Base-by-base conservation (phyloP, 2,797 vertebrate species). In the Falco rusticolus region DNA sequence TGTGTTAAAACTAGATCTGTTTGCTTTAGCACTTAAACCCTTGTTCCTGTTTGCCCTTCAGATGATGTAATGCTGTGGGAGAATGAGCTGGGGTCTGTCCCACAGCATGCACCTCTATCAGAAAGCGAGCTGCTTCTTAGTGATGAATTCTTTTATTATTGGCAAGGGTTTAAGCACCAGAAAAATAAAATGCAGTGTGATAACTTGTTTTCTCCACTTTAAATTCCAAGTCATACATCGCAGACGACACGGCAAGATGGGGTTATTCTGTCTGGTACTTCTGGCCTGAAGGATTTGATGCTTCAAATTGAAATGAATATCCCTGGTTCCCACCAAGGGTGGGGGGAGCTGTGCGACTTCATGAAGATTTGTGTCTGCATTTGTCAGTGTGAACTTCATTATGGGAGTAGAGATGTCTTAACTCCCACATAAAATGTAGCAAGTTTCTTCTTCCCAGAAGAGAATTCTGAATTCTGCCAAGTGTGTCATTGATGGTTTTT, bases 21-120 rank as follows among this genome's bases (percentile, higher is more conserved):
- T 94, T 94, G 79, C 68, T 79, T 91, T 77, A 83, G 79, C 22
- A 31, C 81, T 92, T 87, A 47, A 92, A 77, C 48, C 51, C 81
- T 54, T 26, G 69, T 87, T 97, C 72, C 72, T 84, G 45, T 95
- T 94, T 94, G 89, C 72, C 79, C 82, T 91, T 91, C 77, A 39
- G 66, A 25, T 16, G 25, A 61, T 80, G 50, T 21, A 20, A 56
- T 24, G 43, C 69, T 87, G 65, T 85, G 71, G 84, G 85, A 93
- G 85, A 83, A 48, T 0, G 37, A 65, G 85, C 78, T 80, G 87
- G 64, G 86, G 3, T 39, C 75, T 66, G 84, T 85, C 93, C 84
- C 87, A 34, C 60, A 0, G 0, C 0, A 4, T 56, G 31, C 74
- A 21, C 78, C 57, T 90, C 54, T 31, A 18, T 14, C 2, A 1